These are phyloP conservation scores for Machaerirhynchus nigripectus DNA, from an alignment of 2,113 vertebrate species.

Conservation along the genomic window DNA sequence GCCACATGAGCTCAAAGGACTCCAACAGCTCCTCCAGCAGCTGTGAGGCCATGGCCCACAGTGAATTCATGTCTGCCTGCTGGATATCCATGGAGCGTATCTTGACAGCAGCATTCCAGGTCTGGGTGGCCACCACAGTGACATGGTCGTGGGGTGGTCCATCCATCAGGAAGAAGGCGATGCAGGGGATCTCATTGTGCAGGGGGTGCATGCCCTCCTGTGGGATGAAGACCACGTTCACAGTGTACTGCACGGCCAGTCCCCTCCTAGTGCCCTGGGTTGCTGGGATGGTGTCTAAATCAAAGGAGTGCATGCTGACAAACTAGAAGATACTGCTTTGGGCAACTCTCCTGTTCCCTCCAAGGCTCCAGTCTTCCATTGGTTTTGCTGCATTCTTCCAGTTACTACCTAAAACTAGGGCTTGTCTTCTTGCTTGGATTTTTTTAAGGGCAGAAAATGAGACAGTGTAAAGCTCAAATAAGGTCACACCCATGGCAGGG, in stretches of 20 bases:
- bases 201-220: conserved; percentile 78
- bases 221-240: conserved; percentile 83
- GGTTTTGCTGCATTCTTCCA: not conserved
- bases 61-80: conserved; percentile 84
- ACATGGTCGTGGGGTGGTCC: conserved; percentile 86
- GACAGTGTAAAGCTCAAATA: not conserved
- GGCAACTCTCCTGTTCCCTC: not conserved
- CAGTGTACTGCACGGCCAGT: conserved; percentile 85
- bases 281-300: conserved; percentile 64
- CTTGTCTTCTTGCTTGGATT: not conserved
- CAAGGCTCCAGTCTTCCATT: no score
- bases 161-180: conserved; percentile 85
- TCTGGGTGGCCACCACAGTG: conserved; percentile 83
- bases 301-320: not conserved
- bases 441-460: not conserved
- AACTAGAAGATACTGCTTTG: not conserved
- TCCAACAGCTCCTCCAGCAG: conserved; percentile 90
- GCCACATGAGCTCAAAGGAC: conserved; percentile 87
- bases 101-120: conserved; percentile 83
- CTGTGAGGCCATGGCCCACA: conserved; percentile 85
- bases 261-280: conserved; percentile 92
- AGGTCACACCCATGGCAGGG: accelerated
- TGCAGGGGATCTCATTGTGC: conserved; percentile 77
- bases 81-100: conserved; percentile 88
- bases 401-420: not conserved